Base-by-base conservation (phyloP, 2,888 invertebrate species). In the Caenorhabditis afra region DNA sequence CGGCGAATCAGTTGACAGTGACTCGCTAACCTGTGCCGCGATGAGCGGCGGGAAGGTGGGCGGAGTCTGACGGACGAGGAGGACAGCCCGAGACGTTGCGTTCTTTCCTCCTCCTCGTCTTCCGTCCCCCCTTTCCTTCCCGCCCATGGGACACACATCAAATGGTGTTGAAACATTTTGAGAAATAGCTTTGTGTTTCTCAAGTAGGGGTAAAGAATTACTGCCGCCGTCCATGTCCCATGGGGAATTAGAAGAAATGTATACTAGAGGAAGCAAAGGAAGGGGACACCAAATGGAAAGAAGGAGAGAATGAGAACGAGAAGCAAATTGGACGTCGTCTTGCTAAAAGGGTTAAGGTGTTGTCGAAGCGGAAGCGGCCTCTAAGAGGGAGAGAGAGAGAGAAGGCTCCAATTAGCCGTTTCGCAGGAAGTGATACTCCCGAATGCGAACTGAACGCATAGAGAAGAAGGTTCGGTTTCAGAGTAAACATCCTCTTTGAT, bases 141-240 rank as follows among this genome's bases (percentile, higher is more conserved):
- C 75, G 67, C 67, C 75, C 75, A 66, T 70, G 68, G 62, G 67
- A 70, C 57, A 67, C 62, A 70, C 57, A 67, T 62, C 62, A 53
- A 67, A 67, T 76, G 68, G 76, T 76, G 76, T 76, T 68, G 76
- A 76, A 76, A 76, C 68, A 68, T 76, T 76, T 76, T 76, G 68
- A 70, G 64, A 65, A 68, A 76, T 61, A 62, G 57, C 55, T 68
- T 53, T 39, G 55, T 37, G 49, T 50, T 64, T 47, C 58, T 71
- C 52, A 49, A 64, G 71, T 64, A 45, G 57, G 52, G 64, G 64
- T 73, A 73, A 73, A 73, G 73, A 73, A 73, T 73, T 73, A 73
- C 73, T 73, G 73, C 70, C 29, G 3, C 29, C 29, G 7, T 29
- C 47, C 55, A 62, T 20, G 50, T 73, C 73, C 73, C 73, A 39